Evolutionary conservation across 1,140 invertebrate genomes (phyloP).

Genomic region (Sminthurinus signatus): DNA sequence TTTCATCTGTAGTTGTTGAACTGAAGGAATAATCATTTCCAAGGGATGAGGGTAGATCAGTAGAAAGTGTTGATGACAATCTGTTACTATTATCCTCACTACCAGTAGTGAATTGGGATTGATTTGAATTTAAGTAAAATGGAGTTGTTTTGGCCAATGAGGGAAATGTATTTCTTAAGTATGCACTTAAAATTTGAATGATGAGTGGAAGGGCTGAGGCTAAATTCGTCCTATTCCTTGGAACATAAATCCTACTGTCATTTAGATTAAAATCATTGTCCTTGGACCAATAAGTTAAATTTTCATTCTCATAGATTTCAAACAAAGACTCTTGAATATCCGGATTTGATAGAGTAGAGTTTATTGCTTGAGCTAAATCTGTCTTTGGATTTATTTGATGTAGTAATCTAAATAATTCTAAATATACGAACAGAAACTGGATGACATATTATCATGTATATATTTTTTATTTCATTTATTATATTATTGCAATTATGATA

Average conservation of each 20-base stretch:
- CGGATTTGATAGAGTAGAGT: slow-evolving; percentile 7
- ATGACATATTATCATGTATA: no score
- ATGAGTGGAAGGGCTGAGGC: slow-evolving; percentile 30
- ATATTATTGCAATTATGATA: no score
- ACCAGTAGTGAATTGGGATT: no score
- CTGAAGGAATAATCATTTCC: neutral
- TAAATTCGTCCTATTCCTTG: slow-evolving; percentile 28
- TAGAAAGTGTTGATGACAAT: no score
- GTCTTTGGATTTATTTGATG: slow-evolving; percentile 22
- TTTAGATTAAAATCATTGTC: slow-evolving; percentile 22
- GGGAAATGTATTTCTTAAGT: slow-evolving; percentile 19
- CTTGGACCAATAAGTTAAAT: slow-evolving; percentile 26
- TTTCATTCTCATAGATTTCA: slow-evolving; percentile 33
- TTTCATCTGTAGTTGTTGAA: neutral
- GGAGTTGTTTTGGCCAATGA: slow-evolving; percentile 27
- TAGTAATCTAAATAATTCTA: slow-evolving; percentile 21
- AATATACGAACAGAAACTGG: no score
- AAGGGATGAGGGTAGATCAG: no score
- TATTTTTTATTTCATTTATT: no score
- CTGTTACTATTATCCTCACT: no score
- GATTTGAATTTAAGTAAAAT: slow-evolving; percentile 14
- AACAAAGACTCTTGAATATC: slow-evolving; percentile 6
- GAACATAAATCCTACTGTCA: slow-evolving; percentile 22
- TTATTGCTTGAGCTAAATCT: slow-evolving; percentile 25
- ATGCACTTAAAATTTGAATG: slow-evolving; percentile 26